A percentile compares a stretch with the other conserved stretches of the same genome.
Conservation (phyloP, 2,797 vertebrate genomes). For the Propithecus perrieri region DNA sequence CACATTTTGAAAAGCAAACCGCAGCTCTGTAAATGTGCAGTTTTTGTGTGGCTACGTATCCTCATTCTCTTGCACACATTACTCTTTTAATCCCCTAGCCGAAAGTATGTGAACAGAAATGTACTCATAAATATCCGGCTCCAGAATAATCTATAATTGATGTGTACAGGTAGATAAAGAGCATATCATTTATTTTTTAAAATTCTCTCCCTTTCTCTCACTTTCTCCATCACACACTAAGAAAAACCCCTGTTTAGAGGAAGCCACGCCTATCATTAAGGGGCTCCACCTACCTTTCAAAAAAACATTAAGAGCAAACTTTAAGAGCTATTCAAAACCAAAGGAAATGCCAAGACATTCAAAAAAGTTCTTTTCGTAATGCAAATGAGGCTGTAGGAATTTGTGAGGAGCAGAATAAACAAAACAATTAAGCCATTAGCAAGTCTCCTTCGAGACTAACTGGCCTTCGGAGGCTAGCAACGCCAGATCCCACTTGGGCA, state of each 20-base stretch:
- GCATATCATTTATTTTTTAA: neutral
- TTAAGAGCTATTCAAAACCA: conserved; percentile 43
- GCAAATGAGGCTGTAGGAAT: conserved; percentile 50
- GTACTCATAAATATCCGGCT: neutral
- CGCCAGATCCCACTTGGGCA: neutral
- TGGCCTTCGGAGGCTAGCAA: neutral
- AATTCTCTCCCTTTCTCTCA: neutral
- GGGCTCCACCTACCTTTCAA: neutral
- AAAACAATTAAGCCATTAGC: conserved; percentile 65
- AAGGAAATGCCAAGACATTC: conserved; percentile 14
- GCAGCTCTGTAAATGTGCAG: neutral
- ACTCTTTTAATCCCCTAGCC: neutral
- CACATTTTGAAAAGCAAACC: conserved; percentile 33
- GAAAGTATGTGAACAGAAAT: neutral
- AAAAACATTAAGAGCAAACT: neutral
- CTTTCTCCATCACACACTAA: neutral
- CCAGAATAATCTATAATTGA: neutral
- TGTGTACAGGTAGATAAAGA: neutral
- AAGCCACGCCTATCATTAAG: neutral
- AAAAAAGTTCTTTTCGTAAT: neutral
- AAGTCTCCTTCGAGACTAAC: neutral
- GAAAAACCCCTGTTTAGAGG: neutral
- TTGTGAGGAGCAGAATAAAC: conserved; percentile 44
- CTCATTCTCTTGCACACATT: neutral
- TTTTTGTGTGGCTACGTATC: neutral